A percentile compares a stretch with the other conserved stretches of the same genome.
Conservation (phyloP, 2,888 invertebrate species). For the Orthosia cruda region DNA sequence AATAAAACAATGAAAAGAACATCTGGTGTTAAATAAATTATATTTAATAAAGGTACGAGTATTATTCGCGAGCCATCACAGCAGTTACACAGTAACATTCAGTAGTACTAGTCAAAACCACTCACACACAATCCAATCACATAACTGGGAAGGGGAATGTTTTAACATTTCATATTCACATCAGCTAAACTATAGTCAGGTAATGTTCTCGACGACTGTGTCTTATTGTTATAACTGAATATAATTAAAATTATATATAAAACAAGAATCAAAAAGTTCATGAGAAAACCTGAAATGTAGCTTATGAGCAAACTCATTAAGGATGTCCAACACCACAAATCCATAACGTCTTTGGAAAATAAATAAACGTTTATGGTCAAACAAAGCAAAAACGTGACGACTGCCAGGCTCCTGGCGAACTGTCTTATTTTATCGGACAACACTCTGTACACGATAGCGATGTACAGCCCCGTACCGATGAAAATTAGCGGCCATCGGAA, state of each 20-base stretch:
- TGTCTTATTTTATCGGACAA: slow-evolving; percentile 83
- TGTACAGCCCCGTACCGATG: slow-evolving; percentile 81
- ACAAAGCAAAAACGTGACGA: slow-evolving; percentile 86
- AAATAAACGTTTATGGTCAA: slow-evolving; percentile 84
- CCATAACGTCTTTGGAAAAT: slow-evolving; percentile 83
- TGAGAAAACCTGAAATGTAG: slow-evolving; percentile 80
- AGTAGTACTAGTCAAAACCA: slow-evolving; percentile 20
- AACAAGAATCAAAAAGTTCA: slow-evolving; percentile 82
- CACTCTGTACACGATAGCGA: slow-evolving; percentile 81
- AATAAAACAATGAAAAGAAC: slow-evolving; percentile 37
- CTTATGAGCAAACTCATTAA: slow-evolving; percentile 76
- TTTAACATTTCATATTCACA: slow-evolving; percentile 56
- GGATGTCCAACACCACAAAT: slow-evolving; percentile 80
- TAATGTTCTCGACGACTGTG: slow-evolving; percentile 73
- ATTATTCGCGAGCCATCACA: slow-evolving; percentile 10
- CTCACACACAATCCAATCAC: slow-evolving; percentile 35
- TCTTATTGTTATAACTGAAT: slow-evolving; percentile 78
- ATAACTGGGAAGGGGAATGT: slow-evolving; percentile 33
- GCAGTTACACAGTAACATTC: slow-evolving; percentile 42
- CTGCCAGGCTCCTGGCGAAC: slow-evolving; percentile 83
- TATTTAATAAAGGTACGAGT: slow-evolving; percentile 36
- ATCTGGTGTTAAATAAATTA: slow-evolving; percentile 50
- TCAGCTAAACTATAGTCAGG: slow-evolving; percentile 76
- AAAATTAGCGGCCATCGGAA: slow-evolving; percentile 87
- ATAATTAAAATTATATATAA: slow-evolving; percentile 82